A percentile compares a stretch with the other conserved stretches of the same genome.
phyloP scores from a whole-genome alignment of 2,113 vertebrate genomes.

The Oenanthe oenanthe region DNA sequence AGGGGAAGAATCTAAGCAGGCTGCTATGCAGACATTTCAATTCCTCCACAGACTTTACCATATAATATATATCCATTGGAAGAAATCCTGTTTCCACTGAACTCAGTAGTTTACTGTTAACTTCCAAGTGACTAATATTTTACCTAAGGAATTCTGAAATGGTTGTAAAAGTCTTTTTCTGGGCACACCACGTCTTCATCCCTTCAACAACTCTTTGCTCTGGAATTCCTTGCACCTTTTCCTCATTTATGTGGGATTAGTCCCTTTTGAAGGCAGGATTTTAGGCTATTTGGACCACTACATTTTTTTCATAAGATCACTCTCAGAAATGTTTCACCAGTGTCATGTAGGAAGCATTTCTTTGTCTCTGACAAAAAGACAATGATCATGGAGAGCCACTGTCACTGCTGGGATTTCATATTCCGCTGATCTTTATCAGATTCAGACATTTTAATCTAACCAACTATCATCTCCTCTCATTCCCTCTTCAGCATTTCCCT shows the following conservation, averaged over 20 bases:
- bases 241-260: not conserved
- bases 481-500: not conserved
- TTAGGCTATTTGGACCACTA: not conserved
- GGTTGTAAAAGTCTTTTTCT: not conserved
- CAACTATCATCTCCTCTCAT: not conserved
- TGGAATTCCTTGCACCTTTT: not conserved
- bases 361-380: not conserved
- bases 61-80: not conserved
- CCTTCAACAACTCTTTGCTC: not conserved
- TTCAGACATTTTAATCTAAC: not conserved
- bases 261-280: not conserved
- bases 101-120: not conserved
- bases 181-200: not conserved
- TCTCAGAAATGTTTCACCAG: not conserved
- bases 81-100: not conserved
- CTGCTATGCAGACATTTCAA: not conserved
- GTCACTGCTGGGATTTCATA: not conserved
- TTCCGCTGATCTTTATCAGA: not conserved
- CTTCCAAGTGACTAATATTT: not conserved
- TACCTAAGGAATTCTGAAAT: not conserved
- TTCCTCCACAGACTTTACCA: not conserved
- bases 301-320: not conserved
- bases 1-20: not conserved
- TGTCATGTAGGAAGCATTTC: not conserved
- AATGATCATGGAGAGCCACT: not conserved